Percentiles rank a stretch among this genome's conserved stretches.
phyloP scores from a whole-genome alignment of 1,140 invertebrate genomes.

The Whitmania pigra region DNA sequence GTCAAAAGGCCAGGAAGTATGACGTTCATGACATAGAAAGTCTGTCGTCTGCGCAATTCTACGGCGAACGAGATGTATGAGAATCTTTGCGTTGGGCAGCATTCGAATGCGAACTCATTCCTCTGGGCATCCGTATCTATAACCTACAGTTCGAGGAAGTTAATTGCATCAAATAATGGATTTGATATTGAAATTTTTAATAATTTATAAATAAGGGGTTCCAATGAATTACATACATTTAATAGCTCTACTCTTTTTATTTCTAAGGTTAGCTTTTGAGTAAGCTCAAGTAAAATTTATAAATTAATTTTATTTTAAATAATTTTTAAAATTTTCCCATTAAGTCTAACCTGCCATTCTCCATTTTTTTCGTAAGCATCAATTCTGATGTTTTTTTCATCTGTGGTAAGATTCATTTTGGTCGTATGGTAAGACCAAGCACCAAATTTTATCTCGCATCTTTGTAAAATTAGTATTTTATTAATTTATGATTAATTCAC shows the following conservation, averaged over 20 bases:
- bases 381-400: conserved; percentile 17
- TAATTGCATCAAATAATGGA: neutral
- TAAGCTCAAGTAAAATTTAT: too few relatives aligned
- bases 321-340: too few relatives aligned
- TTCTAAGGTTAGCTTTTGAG: too few relatives aligned
- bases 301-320: too few relatives aligned
- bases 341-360: conserved; percentile 20
- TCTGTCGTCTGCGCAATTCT: conserved; percentile 19
- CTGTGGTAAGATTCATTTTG: conserved; percentile 26
- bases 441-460: conserved; percentile 23
- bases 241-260: too few relatives aligned
- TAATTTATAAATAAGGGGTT: neutral
- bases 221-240: too few relatives aligned
- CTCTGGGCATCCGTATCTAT: conserved; percentile 3
- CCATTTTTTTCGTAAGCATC: conserved; percentile 25
- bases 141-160: neutral
- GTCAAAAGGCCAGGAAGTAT: conserved; percentile 26
- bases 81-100: conserved; percentile 20
- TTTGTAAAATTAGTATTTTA: neutral
- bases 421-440: conserved; percentile 27
- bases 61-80: conserved; percentile 23
- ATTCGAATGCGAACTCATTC: conserved; percentile 22
- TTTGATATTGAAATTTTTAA: neutral
- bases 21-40: conserved; percentile 27
- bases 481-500: neutral